These are phyloP conservation scores for Chionodraco myersi DNA, from an alignment of 2,113 vertebrate genomes.

Conservation along the genomic window DNA sequence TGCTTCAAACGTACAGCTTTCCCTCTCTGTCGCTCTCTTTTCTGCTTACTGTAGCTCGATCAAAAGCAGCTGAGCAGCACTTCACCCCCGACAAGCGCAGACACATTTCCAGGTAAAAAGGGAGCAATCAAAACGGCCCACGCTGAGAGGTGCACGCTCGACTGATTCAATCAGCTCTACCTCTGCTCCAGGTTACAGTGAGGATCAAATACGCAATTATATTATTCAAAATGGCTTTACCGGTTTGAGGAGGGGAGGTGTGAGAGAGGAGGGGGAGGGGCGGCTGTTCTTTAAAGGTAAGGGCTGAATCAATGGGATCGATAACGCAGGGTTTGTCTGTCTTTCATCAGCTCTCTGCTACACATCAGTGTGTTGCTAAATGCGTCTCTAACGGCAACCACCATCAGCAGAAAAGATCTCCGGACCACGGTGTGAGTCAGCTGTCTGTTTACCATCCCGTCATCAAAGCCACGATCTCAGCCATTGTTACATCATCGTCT, in stretches of 20 bases:
- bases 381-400: slow-evolving; percentile 43
- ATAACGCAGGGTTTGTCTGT: slow-evolving; percentile 86
- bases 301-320: slow-evolving; percentile 87
- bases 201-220: slow-evolving; percentile 80
- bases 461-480: neutral
- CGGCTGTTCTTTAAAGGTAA: slow-evolving; percentile 84
- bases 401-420: slow-evolving; percentile 52
- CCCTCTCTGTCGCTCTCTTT: neutral
- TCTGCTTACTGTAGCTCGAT: slow-evolving; percentile 53
- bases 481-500: neutral
- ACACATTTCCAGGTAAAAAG: slow-evolving; percentile 50
- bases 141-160: slow-evolving; percentile 34
- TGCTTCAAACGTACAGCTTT: neutral
- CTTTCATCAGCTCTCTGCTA: slow-evolving; percentile 66
- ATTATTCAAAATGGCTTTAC: slow-evolving; percentile 86
- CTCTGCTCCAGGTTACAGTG: slow-evolving; percentile 66
- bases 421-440: neutral
- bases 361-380: slow-evolving; percentile 50
- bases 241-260: slow-evolving; percentile 68
- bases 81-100: slow-evolving; percentile 52
- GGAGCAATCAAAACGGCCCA: slow-evolving; percentile 50
- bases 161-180: slow-evolving; percentile 69
- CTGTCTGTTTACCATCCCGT: neutral
- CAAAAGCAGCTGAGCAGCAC: slow-evolving; percentile 48
- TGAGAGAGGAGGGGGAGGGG: slow-evolving; percentile 12